A percentile compares a stretch with the other conserved stretches of the same genome.
These are phyloP conservation scores for Lycocorax pyrrhopterus DNA, from an alignment of 2,113 vertebrate species.

Conservation along the genomic window DNA sequence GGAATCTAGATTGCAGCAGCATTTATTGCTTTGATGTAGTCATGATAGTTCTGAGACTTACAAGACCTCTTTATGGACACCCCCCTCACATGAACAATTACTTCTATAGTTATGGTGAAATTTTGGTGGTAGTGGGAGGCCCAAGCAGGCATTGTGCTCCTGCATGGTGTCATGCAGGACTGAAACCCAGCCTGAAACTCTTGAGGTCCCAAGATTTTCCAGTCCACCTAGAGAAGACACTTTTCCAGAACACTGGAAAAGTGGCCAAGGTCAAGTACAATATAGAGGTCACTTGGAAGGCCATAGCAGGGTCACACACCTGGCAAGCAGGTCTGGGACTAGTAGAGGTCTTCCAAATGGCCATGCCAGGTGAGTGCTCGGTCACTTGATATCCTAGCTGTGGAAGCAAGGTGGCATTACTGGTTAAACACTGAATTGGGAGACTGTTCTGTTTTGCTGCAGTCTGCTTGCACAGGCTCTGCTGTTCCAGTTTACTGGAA, in stretches of 20 bases:
- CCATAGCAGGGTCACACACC: neutral
- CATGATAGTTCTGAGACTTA: neutral
- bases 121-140: neutral
- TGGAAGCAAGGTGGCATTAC: neutral
- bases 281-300: neutral
- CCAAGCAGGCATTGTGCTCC: neutral
- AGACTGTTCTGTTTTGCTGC: neutral
- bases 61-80: neutral
- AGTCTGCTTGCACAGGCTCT: neutral
- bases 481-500: neutral
- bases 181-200: neutral
- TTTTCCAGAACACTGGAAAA: too few species aligned
- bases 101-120: neutral
- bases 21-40: neutral
- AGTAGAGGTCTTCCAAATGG: neutral
- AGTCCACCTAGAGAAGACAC: neutral
- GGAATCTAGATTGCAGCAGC: neutral
- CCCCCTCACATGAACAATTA: neutral
- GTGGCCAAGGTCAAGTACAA: neutral
- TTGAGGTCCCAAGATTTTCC: neutral
- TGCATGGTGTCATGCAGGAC: neutral
- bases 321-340: neutral
- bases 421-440: neutral
- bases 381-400: neutral
- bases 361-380: fast-evolving